Evolutionary conservation across 2,797 vertebrate species (phyloP).

Genomic region (Hybognathus amarus): DNA sequence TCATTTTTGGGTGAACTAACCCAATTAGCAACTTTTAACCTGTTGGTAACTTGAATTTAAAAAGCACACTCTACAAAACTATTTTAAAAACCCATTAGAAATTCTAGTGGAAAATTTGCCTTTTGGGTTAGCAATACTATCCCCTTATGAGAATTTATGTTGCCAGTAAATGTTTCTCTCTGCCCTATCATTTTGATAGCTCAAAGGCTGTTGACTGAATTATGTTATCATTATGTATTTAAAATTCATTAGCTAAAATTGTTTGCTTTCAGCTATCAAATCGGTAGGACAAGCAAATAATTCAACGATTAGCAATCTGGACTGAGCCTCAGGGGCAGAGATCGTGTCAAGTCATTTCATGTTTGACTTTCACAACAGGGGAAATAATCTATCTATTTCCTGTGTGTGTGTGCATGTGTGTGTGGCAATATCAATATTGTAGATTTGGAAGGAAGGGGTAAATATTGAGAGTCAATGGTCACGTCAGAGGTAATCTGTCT

Average conservation of each 20-base stretch:
- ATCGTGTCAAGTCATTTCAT: constrained; percentile 23
- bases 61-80: neutral
- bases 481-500: constrained; percentile 48
- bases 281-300: constrained; percentile 40
- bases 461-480: constrained; percentile 20
- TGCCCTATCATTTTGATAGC: neutral
- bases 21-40: neutral
- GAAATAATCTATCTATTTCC: constrained; percentile 3
- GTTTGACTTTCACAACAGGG: constrained; percentile 19
- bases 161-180: neutral
- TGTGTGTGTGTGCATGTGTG: constrained; percentile 14
- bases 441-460: constrained; percentile 29
- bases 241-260: constrained; percentile 23
- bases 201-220: constrained; percentile 19
- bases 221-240: constrained; percentile 11
- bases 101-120: neutral
- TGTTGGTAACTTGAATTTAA: neutral
- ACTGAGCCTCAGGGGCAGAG: constrained; percentile 7
- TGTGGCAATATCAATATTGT: constrained; percentile 38
- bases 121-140: neutral
- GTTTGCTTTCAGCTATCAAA: neutral
- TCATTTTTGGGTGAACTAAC: too few species aligned
- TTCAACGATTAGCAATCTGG: constrained; percentile 44
- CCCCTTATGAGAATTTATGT: neutral
- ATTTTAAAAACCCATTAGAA: neutral